These are phyloP conservation scores for Melanostoma mellinum DNA, from an alignment of 2,888 invertebrate species.

Conservation along the genomic window DNA sequence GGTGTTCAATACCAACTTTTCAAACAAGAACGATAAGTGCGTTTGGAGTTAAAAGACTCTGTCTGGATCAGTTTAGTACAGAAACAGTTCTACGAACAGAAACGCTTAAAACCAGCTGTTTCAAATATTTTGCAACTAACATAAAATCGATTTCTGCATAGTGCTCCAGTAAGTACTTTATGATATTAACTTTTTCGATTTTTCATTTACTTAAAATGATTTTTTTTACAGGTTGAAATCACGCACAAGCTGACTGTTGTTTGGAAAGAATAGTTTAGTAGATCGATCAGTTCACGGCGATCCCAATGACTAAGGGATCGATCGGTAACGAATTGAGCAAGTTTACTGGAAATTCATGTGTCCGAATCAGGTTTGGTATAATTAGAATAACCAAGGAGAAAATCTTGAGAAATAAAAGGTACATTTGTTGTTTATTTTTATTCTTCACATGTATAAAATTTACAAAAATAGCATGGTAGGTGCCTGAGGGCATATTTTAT, in stretches of 20 bases:
- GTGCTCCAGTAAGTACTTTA: conserved; percentile 86
- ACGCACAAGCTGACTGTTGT: conserved; percentile 85
- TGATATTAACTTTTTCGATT: conserved; percentile 66
- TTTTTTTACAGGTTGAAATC: conserved; percentile 83
- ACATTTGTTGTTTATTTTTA: too few species aligned
- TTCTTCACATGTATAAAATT: conserved; percentile 19
- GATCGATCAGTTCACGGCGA: conserved; percentile 95
- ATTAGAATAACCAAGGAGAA: conserved; percentile 81
- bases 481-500: not conserved
- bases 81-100: too few species aligned
- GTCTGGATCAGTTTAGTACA: too few species aligned
- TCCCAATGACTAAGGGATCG: conserved; percentile 94
- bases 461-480: conserved; percentile 17
- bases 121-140: too few species aligned
- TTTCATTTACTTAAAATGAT: not conserved
- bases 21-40: too few species aligned
- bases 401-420: conserved; percentile 72
- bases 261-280: conserved; percentile 89
- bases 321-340: conserved; percentile 96
- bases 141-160: conserved; percentile 68
- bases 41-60: too few species aligned
- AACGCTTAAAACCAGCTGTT: too few species aligned
- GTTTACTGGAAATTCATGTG: conserved; percentile 96
- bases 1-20: too few species aligned
- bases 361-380: conserved; percentile 83